Percentiles rank a stretch among this genome's conserved stretches.
phyloP scores from a whole-genome alignment of 2,888 invertebrate genomes.

The Sabellastarte sp. region DNA sequence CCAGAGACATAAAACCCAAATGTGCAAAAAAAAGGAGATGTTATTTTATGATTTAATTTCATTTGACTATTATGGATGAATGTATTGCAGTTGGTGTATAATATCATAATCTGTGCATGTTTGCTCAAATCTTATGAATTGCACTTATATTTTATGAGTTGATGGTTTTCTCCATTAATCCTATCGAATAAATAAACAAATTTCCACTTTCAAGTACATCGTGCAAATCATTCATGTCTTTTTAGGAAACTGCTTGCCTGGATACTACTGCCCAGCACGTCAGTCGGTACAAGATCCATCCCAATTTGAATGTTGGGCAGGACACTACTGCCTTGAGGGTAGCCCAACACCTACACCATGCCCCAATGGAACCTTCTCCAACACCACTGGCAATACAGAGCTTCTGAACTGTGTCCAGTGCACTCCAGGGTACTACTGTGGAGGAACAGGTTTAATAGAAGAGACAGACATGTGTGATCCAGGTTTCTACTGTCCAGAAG shows the following conservation, averaged over 20 bases:
- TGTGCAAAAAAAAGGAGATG: no score
- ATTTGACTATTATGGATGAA: no score
- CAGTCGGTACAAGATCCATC: conserved; percentile 38
- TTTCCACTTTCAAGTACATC: no score
- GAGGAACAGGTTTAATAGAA: conserved; percentile 36
- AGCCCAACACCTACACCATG: conserved; percentile 39
- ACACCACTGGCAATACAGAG: conserved; percentile 45
- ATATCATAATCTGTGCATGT: no score
- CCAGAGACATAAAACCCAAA: no score
- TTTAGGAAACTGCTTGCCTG: conserved; percentile 45
- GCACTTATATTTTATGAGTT: no score
- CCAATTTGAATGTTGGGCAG: conserved; percentile 38
- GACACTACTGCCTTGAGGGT: conserved; percentile 47
- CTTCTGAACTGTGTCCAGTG: conserved; percentile 46
- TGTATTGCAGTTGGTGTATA: no score
- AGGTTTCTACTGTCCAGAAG: conserved; percentile 53
- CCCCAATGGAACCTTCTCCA: conserved; percentile 51
- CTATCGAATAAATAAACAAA: no score
- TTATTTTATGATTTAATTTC: no score
- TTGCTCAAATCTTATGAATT: no score
- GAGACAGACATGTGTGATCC: conserved; percentile 41
- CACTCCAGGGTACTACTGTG: conserved; percentile 53
- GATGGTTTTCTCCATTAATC: no score
- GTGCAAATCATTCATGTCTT: no score
- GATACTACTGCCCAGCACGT: conserved; percentile 50